These are phyloP conservation scores for Agriopis aurantiaria DNA, from an alignment of 2,888 invertebrate species.

Conservation along the genomic window DNA sequence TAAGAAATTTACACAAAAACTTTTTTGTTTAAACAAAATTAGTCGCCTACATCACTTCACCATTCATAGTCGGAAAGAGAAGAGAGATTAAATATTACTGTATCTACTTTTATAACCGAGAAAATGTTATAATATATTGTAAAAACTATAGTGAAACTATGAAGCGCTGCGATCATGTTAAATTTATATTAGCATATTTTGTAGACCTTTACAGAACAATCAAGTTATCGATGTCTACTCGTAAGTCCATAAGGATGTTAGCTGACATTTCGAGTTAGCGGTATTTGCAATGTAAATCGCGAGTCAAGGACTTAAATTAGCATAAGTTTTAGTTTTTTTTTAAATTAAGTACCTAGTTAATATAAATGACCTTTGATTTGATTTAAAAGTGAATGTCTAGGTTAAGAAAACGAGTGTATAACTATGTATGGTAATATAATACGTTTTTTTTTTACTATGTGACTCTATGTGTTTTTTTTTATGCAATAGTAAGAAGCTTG, in stretches of 20 bases:
- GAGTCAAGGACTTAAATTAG: conserved; percentile 59
- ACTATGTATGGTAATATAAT: not conserved
- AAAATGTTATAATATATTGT: too few relatives aligned
- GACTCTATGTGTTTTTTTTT: not conserved
- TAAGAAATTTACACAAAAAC: too few relatives aligned
- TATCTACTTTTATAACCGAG: too few relatives aligned
- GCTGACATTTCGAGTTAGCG: conserved; percentile 57
- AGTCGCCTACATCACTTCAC: too few relatives aligned
- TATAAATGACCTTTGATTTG: conserved; percentile 40
- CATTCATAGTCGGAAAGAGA: too few relatives aligned
- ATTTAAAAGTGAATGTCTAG: conserved; percentile 30
- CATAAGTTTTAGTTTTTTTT: conserved; percentile 39
- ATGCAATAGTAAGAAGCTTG: too few relatives aligned
- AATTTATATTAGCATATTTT: not conserved
- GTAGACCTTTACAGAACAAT: conserved; percentile 7
- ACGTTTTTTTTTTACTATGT: not conserved
- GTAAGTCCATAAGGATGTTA: conserved; percentile 39
- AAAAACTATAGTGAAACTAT: not conserved
- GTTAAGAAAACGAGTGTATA: conserved; percentile 6
- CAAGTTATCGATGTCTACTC: conserved; percentile 21
- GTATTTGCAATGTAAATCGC: conserved; percentile 60
- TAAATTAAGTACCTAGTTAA: conserved; percentile 26
- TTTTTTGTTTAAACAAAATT: too few relatives aligned
- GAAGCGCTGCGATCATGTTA: not conserved
- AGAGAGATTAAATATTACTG: too few relatives aligned